Percentiles rank a stretch among this genome's conserved stretches.
Evolutionary conservation across 2,888 invertebrate species (phyloP).

Genomic region (Drosophila neonasuta): DNA sequence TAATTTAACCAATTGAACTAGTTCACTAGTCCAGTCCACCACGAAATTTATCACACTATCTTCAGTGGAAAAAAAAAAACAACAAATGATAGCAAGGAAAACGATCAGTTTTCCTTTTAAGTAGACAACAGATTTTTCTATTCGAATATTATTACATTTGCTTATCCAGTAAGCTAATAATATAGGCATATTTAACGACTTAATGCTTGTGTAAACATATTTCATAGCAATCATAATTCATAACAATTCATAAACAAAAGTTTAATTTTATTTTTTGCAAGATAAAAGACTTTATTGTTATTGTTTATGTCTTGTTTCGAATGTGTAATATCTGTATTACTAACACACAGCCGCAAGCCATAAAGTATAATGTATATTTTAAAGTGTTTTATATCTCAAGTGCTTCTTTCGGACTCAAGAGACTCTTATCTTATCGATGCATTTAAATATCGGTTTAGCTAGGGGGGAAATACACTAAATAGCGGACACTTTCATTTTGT

Average conservation of each 20-base stretch:
- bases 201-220: neutral
- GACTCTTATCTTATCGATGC: no score
- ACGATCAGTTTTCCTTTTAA: neutral
- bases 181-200: neutral
- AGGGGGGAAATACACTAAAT: no score
- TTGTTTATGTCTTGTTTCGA: neutral
- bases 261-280: no score
- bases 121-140: neutral
- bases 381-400: no score
- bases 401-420: no score
- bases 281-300: neutral
- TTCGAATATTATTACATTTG: neutral
- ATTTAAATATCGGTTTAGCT: no score
- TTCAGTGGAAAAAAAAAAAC: no score
- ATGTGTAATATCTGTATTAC: neutral
- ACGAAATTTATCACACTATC: no score
- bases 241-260: neutral
- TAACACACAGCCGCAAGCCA: neutral
- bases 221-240: neutral
- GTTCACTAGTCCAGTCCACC: no score
- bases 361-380: no score
- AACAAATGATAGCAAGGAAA: no score
- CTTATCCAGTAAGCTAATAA: neutral
- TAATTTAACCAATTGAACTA: neutral
- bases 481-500: no score